Base-by-base conservation (phyloP, 2,113 vertebrate genomes). In the Oxyura jamaicensis region DNA sequence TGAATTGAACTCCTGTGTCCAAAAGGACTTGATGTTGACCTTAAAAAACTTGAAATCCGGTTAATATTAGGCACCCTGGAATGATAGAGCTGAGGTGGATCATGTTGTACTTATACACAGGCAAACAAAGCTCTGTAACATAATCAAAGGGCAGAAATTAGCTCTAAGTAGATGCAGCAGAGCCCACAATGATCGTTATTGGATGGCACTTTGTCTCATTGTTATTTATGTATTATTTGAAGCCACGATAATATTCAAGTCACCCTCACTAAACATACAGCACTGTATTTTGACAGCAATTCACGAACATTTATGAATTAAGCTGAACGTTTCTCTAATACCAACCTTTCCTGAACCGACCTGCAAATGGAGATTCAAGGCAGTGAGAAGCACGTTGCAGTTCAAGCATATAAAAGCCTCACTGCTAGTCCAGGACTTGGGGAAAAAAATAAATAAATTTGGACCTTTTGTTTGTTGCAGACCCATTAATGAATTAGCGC, bases 311-410 rank as follows among this genome's bases (percentile, higher is more conserved):
- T 91, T 95, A 95, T 78, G 80, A 92, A 85, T 96, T 79, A 94
- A 95, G 95, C 93, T 95, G 92, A 97, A 91, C 92, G 82, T 29
- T 90, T 88, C 76, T 88, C 11, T 77, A 29, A 23, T 33, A 95
- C 50, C 83, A 95, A 62, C 92, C 95, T 86, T 68, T 65, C 88
- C 88, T 68, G 88, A 86, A 44, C 2, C 2, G 55, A 78, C 44
- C 53, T 84, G 74, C 88, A 95, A 96, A 96, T 91, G 69, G 93
- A 96, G 73, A 96, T 95, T 95, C 93, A 96, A 94, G 90, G 88
- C 82, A 96, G 90, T 42, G 79, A 91, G 91, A 83, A 87, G n/a
- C 87, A 46, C 41, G 4, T 4, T 74, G 91, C 52, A 48, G 67
- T 94, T 93, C 68, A 86, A 88, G 69, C 21, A 14, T 48, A 86